These are phyloP conservation scores for Cotesia chilonis DNA, from an alignment of 1,140 invertebrate genomes.

Conservation along the genomic window DNA sequence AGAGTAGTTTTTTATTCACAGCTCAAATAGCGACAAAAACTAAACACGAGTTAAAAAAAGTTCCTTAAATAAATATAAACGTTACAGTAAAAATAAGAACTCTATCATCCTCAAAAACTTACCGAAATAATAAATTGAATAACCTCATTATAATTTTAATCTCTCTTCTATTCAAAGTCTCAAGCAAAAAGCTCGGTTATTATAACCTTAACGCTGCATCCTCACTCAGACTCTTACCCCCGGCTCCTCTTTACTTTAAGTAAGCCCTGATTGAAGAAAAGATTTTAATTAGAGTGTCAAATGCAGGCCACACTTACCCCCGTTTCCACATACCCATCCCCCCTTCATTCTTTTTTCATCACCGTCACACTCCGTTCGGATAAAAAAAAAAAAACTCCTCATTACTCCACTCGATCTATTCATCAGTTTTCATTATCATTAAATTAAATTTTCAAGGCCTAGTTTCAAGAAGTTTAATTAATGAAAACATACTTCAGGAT, in stretches of 20 bases:
- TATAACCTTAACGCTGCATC: no score
- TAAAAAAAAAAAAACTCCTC: no score
- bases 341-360: not conserved
- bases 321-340: not conserved
- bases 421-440: no score
- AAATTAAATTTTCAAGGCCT: no score
- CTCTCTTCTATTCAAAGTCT: not conserved
- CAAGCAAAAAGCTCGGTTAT: conserved; percentile 1
- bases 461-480: no score
- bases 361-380: no score
- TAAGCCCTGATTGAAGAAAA: conserved; percentile 19
- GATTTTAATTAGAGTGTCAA: conserved; percentile 30
- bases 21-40: not conserved
- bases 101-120: not conserved
- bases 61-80: not conserved
- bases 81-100: not conserved
- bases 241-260: conserved; percentile 13
- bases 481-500: no score
- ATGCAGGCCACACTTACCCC: not conserved
- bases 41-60: not conserved
- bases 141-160: conserved; percentile 9
- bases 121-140: not conserved
- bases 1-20: not conserved
- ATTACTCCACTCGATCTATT: no score
- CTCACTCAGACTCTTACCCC: not conserved